Percentiles rank a stretch among this genome's conserved stretches.
These are phyloP conservation scores for Microctonus aethiopoides DNA, from an alignment of 2,888 invertebrate genomes.

Conservation along the genomic window DNA sequence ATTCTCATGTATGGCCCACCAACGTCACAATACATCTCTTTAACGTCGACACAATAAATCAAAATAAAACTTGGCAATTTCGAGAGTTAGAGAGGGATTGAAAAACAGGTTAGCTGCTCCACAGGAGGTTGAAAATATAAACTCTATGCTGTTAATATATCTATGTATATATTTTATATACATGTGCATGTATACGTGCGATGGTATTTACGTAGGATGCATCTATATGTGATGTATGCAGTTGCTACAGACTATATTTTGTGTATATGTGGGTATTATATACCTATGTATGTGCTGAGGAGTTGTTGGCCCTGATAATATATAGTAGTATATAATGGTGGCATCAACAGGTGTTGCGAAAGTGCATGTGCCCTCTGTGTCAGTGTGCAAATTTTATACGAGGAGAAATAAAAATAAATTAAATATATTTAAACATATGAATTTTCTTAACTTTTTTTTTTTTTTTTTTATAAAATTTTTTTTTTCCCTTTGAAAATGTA, in stretches of 20 bases:
- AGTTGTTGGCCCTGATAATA: background rate
- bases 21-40: constrained; percentile 62
- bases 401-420: too few species aligned
- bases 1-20: constrained; percentile 44
- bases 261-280: too few species aligned
- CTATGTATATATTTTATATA: background rate
- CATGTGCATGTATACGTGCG: constrained; percentile 8
- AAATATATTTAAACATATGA: too few species aligned
- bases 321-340: background rate
- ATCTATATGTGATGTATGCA: background rate
- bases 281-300: too few species aligned
- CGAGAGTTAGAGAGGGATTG: constrained; percentile 40
- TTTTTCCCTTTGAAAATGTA: too few species aligned
- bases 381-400: too few species aligned
- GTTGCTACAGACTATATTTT: background rate
- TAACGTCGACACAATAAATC: constrained; percentile 62
- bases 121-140: constrained; percentile 52
- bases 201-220: background rate
- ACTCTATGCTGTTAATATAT: constrained; percentile 20
- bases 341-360: constrained; percentile 18
- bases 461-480: too few species aligned
- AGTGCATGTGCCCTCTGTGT: background rate
- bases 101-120: constrained; percentile 60
- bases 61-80: constrained; percentile 57
- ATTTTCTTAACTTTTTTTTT: too few species aligned